Base-by-base conservation (phyloP, 2,888 invertebrate species). In the Blastobasis lacticolella region DNA sequence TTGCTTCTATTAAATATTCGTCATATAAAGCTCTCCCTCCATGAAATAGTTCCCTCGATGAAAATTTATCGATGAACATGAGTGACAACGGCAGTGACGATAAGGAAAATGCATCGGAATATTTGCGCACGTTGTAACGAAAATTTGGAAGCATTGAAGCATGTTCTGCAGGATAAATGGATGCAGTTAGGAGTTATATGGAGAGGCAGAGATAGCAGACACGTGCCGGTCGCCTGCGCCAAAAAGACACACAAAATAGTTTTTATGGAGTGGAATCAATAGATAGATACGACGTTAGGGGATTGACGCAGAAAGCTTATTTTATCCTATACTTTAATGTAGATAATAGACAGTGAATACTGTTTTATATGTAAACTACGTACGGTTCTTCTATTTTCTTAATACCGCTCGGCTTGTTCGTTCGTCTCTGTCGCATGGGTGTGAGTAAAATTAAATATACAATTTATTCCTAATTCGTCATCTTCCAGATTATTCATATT, bases 141-240 rank as follows among this genome's bases (percentile, higher is more conserved):
- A 23, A 23, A 23, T 23, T 23, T 23, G 23, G 23, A 23, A 23
- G 23, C 23, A 23, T 23, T 23, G 23, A 23, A 6, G 5, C 43
- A n/a, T 43, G 9, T 43, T 43, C 5, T n/a, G 5, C 6, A 23
- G 37, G 36, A 42, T 45, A 45, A 45, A 23, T 36, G 36, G 10
- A 8, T 23, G 36, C 45, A 45, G 23, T 23, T 36, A 36, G 45
- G 23, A 45, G 45, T 36, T 23, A 36, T 23, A 45, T 45, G 45
- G 45, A 36, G 36, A 45, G 36, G 36, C 45, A 36, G 38, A 41
- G 44, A 46, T 47, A 37, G n/a, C 41, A 4, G 48, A 40, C 53
- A 50, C 53, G 53, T 53, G 53, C 48, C 53, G 40, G 42, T 6
- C 8, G 47, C 45, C 38, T 49, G 49, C 8, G n/a, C 4, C 37